Evolutionary conservation across 2,797 vertebrate species (phyloP).

Genomic region (Anguilla pacifica): DNA sequence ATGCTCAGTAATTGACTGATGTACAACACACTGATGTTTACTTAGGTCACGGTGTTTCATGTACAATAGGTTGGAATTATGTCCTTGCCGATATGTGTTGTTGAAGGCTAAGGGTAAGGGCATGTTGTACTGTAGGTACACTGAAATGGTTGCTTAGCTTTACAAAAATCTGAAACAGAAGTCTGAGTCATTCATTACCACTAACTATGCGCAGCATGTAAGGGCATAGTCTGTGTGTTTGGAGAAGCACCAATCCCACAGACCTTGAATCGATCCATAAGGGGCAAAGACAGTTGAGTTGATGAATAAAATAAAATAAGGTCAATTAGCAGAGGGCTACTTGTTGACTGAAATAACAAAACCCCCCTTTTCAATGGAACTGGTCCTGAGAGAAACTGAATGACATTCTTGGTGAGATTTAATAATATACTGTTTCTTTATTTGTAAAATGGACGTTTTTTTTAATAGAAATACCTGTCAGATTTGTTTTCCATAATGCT

Average conservation of each 20-base stretch:
- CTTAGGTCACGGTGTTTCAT: background rate
- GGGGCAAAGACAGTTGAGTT: background rate
- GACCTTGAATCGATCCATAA: background rate
- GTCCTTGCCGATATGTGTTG: background rate
- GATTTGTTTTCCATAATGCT: background rate
- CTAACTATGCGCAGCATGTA: background rate
- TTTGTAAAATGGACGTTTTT: background rate
- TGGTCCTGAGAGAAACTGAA: background rate
- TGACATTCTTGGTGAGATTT: background rate
- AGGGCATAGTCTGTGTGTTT: background rate
- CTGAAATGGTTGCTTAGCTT: background rate
- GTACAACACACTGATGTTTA: constrained; percentile 2
- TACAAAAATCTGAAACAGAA: background rate
- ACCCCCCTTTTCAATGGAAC: background rate
- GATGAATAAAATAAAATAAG: background rate
- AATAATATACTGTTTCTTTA: background rate
- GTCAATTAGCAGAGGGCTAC: background rate
- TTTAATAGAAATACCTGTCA: background rate
- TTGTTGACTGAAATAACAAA: background rate
- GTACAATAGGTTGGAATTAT: background rate
- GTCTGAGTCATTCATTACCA: background rate
- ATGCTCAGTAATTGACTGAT: background rate
- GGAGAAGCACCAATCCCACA: background rate
- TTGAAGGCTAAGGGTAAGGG: background rate
- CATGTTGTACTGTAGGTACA: background rate